phyloP scores from a whole-genome alignment of 2,888 invertebrate genomes.

The Lithophane socia region DNA sequence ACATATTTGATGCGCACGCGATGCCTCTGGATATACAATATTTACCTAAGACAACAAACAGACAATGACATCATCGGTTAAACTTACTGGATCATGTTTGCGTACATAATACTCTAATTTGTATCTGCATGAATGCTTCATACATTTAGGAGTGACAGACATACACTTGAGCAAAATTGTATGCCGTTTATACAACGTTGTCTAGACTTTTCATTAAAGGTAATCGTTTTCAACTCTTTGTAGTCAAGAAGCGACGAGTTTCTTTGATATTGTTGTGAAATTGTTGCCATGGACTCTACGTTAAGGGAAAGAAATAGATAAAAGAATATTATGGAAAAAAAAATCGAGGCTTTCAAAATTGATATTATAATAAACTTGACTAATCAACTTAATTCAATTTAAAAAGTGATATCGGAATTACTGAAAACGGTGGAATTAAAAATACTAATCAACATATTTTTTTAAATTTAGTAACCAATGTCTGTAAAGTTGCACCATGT shows the following conservation, averaged over 20 bases:
- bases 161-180: constrained; percentile 32
- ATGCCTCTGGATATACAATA: constrained; percentile 56
- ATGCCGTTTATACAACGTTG: constrained; percentile 31
- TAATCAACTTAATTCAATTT: background rate
- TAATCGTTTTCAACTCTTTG: constrained; percentile 27
- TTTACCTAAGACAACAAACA: constrained; percentile 68
- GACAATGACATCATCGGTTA: constrained; percentile 67
- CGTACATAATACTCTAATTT: constrained; percentile 45
- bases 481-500: background rate
- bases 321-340: background rate
- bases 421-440: background rate
- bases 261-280: constrained; percentile 5
- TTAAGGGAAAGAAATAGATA: background rate
- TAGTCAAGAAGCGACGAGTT: background rate
- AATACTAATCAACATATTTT: background rate
- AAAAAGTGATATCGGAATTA: background rate
- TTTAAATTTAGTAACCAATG: background rate
- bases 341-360: background rate
- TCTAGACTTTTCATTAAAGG: constrained; percentile 53
- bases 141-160: constrained; percentile 35
- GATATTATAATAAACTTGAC: background rate
- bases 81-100: constrained; percentile 62
- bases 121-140: constrained; percentile 35
- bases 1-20: constrained; percentile 60
- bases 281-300: background rate